These are phyloP conservation scores for Drosophila subquinaria DNA, from an alignment of 2,888 invertebrate species.

Conservation along the genomic window DNA sequence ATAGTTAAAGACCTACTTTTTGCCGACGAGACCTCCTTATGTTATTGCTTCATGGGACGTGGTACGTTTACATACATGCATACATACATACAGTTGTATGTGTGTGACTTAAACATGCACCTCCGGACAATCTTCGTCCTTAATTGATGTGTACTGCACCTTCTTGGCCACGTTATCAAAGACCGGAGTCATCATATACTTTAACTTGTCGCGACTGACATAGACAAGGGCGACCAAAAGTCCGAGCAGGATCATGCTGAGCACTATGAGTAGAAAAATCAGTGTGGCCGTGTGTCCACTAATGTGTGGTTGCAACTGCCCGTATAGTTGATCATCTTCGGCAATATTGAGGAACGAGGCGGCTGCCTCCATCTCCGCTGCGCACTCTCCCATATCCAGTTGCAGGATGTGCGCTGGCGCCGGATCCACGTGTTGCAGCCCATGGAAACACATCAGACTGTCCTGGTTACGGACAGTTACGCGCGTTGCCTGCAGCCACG, in stretches of 20 bases:
- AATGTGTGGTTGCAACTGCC: constrained; percentile 63
- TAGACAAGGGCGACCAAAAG: constrained; percentile 88
- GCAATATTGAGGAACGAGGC: constrained; percentile 78
- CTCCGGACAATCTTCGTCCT: constrained; percentile 87
- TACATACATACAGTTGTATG: neutral
- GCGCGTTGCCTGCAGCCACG: constrained; percentile 88
- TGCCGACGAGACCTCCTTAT: too few relatives aligned
- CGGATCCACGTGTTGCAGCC: constrained; percentile 71
- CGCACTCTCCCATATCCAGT: constrained; percentile 80
- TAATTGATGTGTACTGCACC: constrained; percentile 91
- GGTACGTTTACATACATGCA: constrained; percentile 16
- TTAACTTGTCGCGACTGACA: constrained; percentile 88
- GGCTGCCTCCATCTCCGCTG: constrained; percentile 79
- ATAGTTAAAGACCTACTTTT: too few relatives aligned
- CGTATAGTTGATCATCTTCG: constrained; percentile 74
- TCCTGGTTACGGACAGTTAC: constrained; percentile 88
- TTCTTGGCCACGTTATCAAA: constrained; percentile 89
- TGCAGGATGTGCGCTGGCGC: constrained; percentile 79
- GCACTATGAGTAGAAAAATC: constrained; percentile 86
- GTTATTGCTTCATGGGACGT: too few relatives aligned
- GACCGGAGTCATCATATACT: constrained; percentile 87
- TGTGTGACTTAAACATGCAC: constrained; percentile 83
- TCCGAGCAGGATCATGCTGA: constrained; percentile 87
- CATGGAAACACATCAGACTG: constrained; percentile 86
- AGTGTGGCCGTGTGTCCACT: constrained; percentile 84